Conservation (phyloP, 2,888 invertebrate genomes). For the Chalcosyrphus nemorum region DNA sequence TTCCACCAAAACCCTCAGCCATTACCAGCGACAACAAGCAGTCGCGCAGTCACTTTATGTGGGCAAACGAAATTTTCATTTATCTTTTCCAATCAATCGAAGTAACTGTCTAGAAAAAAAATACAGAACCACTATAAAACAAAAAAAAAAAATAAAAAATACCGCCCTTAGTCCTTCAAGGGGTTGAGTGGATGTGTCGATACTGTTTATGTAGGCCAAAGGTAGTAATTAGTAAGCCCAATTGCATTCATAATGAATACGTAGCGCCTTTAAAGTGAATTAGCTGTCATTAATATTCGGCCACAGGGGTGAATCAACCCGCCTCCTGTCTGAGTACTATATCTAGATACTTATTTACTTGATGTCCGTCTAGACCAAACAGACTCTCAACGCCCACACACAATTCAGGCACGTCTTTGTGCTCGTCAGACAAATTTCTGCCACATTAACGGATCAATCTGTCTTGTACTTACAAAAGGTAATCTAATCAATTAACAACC, state of each 20-base stretch:
- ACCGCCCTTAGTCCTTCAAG: background rate
- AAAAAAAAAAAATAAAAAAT: background rate
- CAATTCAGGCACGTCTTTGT: background rate
- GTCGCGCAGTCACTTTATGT: background rate
- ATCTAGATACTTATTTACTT: background rate
- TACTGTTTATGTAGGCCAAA: conserved; percentile 15
- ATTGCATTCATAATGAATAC: background rate
- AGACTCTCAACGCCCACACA: background rate
- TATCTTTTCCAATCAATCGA: background rate
- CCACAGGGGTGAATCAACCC: background rate
- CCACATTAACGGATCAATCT: conserved; percentile 23
- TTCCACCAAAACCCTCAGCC: background rate
- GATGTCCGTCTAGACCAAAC: background rate
- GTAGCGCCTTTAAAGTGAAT: background rate
- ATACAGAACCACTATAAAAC: background rate
- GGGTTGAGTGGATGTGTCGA: conserved; percentile 1
- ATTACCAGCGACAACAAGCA: background rate
- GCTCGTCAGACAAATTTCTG: background rate
- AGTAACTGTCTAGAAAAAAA: background rate
- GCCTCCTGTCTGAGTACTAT: background rate
- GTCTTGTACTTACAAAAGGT: background rate
- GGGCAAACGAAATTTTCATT: background rate
- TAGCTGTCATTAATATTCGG: background rate
- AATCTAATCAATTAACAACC: background rate
- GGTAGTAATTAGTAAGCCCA: conserved; percentile 3